phyloP scores from a whole-genome alignment of 2,797 vertebrate species.

The Heliangelus exortis region DNA sequence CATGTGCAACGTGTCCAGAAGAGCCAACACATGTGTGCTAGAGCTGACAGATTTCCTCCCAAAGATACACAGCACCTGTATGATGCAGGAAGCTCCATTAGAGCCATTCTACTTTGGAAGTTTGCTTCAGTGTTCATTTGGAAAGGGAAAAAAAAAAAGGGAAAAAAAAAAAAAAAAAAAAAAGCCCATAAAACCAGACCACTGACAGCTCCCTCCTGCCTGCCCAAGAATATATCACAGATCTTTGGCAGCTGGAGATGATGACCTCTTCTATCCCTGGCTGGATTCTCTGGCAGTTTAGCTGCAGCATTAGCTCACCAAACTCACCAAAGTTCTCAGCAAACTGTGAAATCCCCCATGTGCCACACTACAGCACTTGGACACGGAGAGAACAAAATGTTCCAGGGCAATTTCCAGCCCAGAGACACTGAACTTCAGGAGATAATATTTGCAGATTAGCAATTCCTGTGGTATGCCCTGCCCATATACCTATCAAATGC shows the following conservation, averaged over 20 bases:
- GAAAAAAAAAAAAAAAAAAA: too few relatives aligned
- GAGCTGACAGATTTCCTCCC: not conserved
- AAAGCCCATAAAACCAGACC: not conserved
- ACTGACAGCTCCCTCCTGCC: not conserved
- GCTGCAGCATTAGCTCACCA: accelerated
- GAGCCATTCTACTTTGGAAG: not conserved
- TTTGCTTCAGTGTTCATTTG: not conserved
- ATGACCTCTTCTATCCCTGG: not conserved
- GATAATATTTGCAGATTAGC: not conserved
- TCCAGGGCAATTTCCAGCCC: not conserved
- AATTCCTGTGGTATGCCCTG: not conserved
- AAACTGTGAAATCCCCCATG: not conserved
- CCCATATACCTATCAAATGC: not conserved
- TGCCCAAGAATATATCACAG: not conserved
- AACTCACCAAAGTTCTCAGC: not conserved
- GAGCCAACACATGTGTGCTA: not conserved
- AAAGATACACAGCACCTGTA: not conserved
- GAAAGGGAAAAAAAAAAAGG: not conserved
- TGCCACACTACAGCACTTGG: not conserved
- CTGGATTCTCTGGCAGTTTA: not conserved
- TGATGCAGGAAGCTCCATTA: not conserved
- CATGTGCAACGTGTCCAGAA: not conserved
- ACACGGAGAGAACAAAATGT: not conserved
- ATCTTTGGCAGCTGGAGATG: not conserved
- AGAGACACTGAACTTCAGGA: not conserved